Evolutionary conservation across 23 tunicate genomes (phyloP), one percentile per base, ranked within the genome.

Genomic region (Phallusia fumigata): DNA sequence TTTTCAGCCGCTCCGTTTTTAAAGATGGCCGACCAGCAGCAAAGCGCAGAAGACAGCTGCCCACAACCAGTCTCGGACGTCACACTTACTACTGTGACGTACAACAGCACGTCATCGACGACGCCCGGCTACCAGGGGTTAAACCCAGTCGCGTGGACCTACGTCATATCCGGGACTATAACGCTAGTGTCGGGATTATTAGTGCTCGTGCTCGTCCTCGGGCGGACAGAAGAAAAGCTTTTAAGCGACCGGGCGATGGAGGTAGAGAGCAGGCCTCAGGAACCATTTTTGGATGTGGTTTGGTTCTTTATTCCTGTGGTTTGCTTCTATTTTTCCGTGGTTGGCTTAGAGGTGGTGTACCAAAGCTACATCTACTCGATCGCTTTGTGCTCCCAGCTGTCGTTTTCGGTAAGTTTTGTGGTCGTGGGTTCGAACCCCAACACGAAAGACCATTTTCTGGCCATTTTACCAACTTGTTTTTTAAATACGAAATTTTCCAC

Each of bases 91-190:
- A 85, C 86, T 35, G 36, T 53, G 10, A 5, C 34, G 36, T 32
- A 75, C 45, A 76, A 36, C 26, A 58, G 28, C 28, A 58, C 69
- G 69, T 40, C 47, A 40, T 58, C 69, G 28, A 84, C 77, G 11
- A 89, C 93, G 18, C 31, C 81, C 11, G 75, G 86, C 0, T 0
- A 31, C 76, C 30, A 79, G 0, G 80, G 72, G 0, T 79, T 94
- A 64, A 89, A 94, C 86, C 98, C 98, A 0, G 88, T 89, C 24
- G 94, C 88, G 0, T 94, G 98, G 98, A 87, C 90, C 58, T 94
- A 94, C 88, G 83, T 94, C 33, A 94, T 94, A 0, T 92, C 98
- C 8, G 98, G 90, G 8, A 64, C 79, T 31, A 88, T 83, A 35
- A 83, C 85, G 8, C 73, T 86, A 30, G 31, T 65, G 30, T 83